Evolutionary conservation across 1,140 invertebrate species (phyloP), one percentile per base, ranked within the genome.

Genomic region (Hormaphis cornu): DNA sequence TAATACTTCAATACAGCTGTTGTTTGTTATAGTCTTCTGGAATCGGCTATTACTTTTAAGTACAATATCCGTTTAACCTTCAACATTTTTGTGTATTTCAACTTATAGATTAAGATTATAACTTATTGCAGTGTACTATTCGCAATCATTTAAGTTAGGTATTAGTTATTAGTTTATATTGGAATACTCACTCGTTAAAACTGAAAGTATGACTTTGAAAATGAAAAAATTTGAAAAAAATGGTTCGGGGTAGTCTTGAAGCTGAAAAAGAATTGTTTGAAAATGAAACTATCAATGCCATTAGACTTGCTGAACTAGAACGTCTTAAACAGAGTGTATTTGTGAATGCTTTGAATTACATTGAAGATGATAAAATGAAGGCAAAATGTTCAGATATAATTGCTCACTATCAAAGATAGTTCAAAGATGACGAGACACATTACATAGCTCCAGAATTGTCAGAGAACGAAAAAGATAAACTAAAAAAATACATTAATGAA

Each of bases 161-260:
- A n/a, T n/a, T n/a, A n/a, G n/a, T n/a, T n/a, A n/a, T n/a, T n/a
- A n/a, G n/a, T n/a, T n/a, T n/a, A n/a, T n/a, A n/a, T n/a, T n/a
- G n/a, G n/a, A n/a, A n/a, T n/a, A n/a, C n/a, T n/a, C n/a, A n/a
- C n/a, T n/a, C n/a, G n/a, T n/a, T 33, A 33, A 6, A 35, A 35
- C 3, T 14, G 5, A 22, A 12, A 40, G 0, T 16, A 66, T 66
- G 61, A n/a, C 61, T 48, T 10, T 20, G 9, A 66, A 66, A 48
- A 10, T 46, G 10, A 66, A 66, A 50, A 50, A 48, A 22, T 50
- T 50, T 2, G 40, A 66, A 66, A 50, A n/a, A 48, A 46, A 50
- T 66, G 44, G 40, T 66, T 4, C 61, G 61, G 0, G 61, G 26
- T 1, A 16, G 35, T 22, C 12, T 14, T 8, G 18, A 14, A 50